A percentile compares a stretch with the other conserved stretches of the same genome.
Conservation (phyloP, 2,797 vertebrate species). For the Sebastolobus alascanus region DNA sequence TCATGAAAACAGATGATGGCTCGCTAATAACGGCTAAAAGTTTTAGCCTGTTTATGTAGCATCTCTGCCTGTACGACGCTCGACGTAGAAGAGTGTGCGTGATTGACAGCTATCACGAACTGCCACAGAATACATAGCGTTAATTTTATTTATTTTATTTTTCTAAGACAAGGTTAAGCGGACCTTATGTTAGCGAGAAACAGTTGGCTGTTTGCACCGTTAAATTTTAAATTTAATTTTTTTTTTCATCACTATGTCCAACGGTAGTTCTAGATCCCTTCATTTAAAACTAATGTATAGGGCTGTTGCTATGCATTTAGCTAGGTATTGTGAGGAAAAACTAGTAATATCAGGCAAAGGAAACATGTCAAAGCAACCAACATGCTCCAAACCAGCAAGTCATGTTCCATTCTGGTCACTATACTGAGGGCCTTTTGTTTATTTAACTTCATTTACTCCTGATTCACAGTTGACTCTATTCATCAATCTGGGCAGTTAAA, state of each 20-base stretch:
- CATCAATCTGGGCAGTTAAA: not conserved
- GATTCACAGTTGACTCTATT: conserved; percentile 25
- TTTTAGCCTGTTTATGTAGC: conserved; percentile 3
- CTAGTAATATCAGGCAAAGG: conserved; percentile 20
- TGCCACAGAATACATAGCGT: not conserved
- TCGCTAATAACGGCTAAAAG: not conserved
- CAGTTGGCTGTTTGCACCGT: not conserved
- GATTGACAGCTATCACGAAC: conserved; percentile 48
- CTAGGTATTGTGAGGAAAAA: not conserved
- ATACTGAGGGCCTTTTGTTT: conserved; percentile 12
- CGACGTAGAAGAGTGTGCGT: conserved; percentile 12
- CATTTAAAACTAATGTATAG: too few relatives aligned
- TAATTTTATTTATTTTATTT: not conserved
- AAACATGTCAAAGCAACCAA: conserved; percentile 33
- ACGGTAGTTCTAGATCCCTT: not conserved
- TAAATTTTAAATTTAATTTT: not conserved
- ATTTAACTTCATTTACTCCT: conserved; percentile 20
- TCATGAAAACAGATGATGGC: not conserved
- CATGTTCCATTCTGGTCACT: conserved; percentile 33
- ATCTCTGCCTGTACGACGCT: not conserved
- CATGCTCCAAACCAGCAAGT: conserved; percentile 29
- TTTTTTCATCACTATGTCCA: not conserved
- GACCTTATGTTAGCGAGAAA: not conserved
- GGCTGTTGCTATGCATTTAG: not conserved
- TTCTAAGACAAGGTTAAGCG: too few relatives aligned